Base-by-base conservation (phyloP, 2,797 vertebrate species). In the Toxotes lorentzi region DNA sequence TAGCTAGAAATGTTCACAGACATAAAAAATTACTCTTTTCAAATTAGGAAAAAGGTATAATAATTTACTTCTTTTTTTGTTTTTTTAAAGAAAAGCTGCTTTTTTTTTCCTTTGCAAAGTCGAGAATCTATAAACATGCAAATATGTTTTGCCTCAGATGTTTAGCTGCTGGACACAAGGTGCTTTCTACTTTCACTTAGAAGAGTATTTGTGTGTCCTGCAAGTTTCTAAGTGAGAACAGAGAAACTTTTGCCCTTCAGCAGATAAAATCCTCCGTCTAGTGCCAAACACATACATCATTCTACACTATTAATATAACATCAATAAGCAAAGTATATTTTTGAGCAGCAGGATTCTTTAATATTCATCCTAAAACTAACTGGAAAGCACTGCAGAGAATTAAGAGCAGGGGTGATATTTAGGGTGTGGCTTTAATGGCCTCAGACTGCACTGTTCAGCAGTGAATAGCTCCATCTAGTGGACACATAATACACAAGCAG, bases 401-500 rank as follows among this genome's bases (percentile, higher is more conserved):
- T 24, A 2, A 7, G 5, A 32, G 16, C 24, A 4, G 56, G 17
- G 11, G 9, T 4, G 41, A 30, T 41, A 43, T 41, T 27, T 12
- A 16, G 2, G 7, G n/a, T 4, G 12, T 32, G 32, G 56, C 1
- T 68, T 40, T 35, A 53, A 58, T 1, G 1, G 23, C 30, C 10
- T n/a, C 43, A 47, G 4, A 6, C 14, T 7, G 5, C 2, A 0
- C 5, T 1, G 17, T 45, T 41, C 2, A 58, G 2, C 7, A 38
- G 60, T 35, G 53, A 67, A 79, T 41, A 32, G 60, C 27, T 73
- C 87, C 78, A 66, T 81, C 91, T 88, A 64, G 76, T 81, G 91
- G 75, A 47, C 45, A 17, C 0, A 17, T 3, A n/a, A n/a, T n/a
- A n/a, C n/a, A n/a, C n/a, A n/a, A n/a, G n/a, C n/a, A n/a, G n/a